Percentiles rank a stretch among this genome's conserved stretches.
Evolutionary conservation across 2,113 vertebrate species (phyloP).

Genomic region (Pomatorhinus ruficollis): DNA sequence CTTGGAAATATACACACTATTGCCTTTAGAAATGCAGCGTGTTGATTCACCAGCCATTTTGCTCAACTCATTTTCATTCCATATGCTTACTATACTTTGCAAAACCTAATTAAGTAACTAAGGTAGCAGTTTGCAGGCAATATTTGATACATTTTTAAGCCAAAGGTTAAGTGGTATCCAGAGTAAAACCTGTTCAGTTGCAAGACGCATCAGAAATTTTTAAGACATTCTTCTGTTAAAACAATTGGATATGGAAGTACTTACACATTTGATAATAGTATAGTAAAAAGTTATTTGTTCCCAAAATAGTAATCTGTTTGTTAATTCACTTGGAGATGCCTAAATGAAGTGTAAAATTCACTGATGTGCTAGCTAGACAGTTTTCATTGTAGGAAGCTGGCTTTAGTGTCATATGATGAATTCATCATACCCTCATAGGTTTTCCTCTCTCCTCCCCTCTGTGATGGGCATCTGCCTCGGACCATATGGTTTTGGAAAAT

Average conservation of each 20-base stretch:
- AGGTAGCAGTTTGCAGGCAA: neutral
- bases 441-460: neutral
- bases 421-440: neutral
- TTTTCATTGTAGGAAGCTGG: neutral
- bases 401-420: neutral
- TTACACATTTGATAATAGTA: neutral
- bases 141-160: neutral
- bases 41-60: neutral
- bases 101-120: slow-evolving; percentile 18
- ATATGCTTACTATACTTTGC: neutral
- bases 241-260: neutral
- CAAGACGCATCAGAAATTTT: neutral
- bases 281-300: neutral
- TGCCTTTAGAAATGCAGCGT: slow-evolving; percentile 20
- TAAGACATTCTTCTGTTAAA: neutral
- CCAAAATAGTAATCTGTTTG: neutral
- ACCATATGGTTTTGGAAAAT: slow-evolving; percentile 28
- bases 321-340: neutral
- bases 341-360: slow-evolving; percentile 36
- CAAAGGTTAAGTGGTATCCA: neutral
- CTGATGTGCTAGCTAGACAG: neutral
- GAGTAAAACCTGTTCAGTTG: neutral
- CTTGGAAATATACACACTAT: neutral
- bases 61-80: slow-evolving; percentile 8
- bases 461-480: slow-evolving; percentile 14